These are phyloP conservation scores for Ardeotis arabs DNA, from an alignment of 2,113 vertebrate species.

Conservation along the genomic window DNA sequence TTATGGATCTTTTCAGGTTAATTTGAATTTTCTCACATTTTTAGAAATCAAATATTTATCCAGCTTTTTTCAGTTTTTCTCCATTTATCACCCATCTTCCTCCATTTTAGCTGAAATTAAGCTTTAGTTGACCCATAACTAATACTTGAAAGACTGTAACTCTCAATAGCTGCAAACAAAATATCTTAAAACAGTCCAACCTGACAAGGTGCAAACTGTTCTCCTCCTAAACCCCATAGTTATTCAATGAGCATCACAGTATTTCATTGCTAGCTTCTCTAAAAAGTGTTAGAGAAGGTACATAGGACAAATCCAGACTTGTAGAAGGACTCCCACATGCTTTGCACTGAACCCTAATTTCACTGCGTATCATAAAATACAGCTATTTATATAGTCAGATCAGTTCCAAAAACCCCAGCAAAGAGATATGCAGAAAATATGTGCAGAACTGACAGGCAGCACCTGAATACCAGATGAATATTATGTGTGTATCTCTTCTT, in stretches of 20 bases:
- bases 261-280: not conserved
- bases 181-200: not conserved
- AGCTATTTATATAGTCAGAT: not conserved
- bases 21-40: conserved; percentile 29
- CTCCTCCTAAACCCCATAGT: not conserved
- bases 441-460: not conserved
- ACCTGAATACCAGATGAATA: not conserved
- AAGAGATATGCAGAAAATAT: not conserved
- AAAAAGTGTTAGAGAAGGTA: not conserved
- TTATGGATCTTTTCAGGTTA: not conserved
- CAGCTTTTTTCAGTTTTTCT: not conserved
- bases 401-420: not conserved
- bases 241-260: not conserved
- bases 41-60: not conserved
- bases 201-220: not conserved
- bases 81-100: not conserved
- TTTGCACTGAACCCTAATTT: not conserved
- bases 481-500: not conserved
- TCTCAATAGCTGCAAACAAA: not conserved
- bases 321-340: not conserved
- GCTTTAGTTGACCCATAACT: not conserved
- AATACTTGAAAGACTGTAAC: not conserved
- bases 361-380: not conserved
- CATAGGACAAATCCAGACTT: not conserved
- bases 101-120: not conserved